Base-by-base conservation (phyloP, 2,113 vertebrate species). In the Pteronura brasiliensis region DNA sequence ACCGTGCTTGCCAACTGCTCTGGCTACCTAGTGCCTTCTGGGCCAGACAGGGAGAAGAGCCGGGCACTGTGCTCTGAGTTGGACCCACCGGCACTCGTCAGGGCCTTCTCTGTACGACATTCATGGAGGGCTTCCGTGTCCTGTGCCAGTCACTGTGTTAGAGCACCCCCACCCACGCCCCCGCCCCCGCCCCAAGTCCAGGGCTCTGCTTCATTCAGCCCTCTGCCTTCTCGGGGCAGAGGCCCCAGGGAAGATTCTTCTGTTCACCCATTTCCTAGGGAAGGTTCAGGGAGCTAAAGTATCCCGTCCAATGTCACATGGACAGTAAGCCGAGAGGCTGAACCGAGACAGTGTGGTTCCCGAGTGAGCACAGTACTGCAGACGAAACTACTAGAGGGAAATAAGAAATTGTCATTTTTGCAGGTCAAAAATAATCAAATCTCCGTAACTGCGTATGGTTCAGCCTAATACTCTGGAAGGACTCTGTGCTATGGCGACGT, bases 31-130 rank as follows among this genome's bases (percentile, higher is more conserved):
- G 23, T 82, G 34, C 25, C 82, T 42, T 14, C 11, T 0, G 61
- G 63, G 59, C 52, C 61, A 44, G 47, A 61, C 1, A 18, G 74
- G 44, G 9, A 79, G 71, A 86, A 31, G 36, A 39, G 27, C 4
- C 6, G 47, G 55, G 12, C 1, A 0, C 11, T 2, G 0, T 5
- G 65, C 31, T 61, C 44, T 1, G 21, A 63, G n/a, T 15, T 3
- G 3, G 21, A 44, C 31, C 52, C 59, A 44, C 0, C 13, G 23
- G 59, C 34, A 13, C 39, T 29, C 2, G 1, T n/a, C 13, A 31
- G 36, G 63, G 77, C 21, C 91, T 69, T 85, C 47, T 44, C 49
- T 12, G 31, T 27, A 31, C 7, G 42, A 59, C 12, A 4, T 15
- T 76, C 8, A n/a, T 2, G 39, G 57, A 77, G 25, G 10, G 31